Percentiles rank a stretch among this genome's conserved stretches.
phyloP scores from a whole-genome alignment of 1,140 invertebrate species.

The Hyles vespertilio region DNA sequence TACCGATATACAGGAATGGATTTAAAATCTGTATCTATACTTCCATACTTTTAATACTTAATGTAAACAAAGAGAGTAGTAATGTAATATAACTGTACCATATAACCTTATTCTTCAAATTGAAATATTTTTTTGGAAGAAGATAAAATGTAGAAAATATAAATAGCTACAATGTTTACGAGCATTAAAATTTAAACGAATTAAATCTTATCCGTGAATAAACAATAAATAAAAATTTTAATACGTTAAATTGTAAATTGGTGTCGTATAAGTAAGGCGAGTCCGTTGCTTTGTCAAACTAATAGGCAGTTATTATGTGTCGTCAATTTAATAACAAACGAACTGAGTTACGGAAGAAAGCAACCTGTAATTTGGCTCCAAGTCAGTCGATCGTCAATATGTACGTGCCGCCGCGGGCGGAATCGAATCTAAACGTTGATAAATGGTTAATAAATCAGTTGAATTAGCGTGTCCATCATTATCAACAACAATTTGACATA shows the following conservation, averaged over 20 bases:
- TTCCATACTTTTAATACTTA: too few relatives aligned
- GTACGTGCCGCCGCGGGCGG: constrained; percentile 31
- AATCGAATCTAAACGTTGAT: constrained; percentile 32
- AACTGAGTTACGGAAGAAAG: constrained; percentile 43
- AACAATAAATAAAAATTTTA: too few relatives aligned
- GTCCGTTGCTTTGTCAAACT: constrained; percentile 34
- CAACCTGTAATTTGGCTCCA: constrained; percentile 56
- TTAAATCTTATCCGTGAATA: too few relatives aligned
- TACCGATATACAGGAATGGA: constrained; percentile 23
- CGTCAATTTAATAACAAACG: constrained; percentile 49
- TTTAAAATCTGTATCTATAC: constrained; percentile 2
- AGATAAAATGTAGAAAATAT: too few relatives aligned
- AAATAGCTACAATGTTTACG: too few relatives aligned
- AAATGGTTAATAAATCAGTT: constrained; percentile 35
- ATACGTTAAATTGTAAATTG: constrained; percentile 19
- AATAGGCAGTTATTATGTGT: constrained; percentile 56
- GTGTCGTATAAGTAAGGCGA: constrained; percentile 32
- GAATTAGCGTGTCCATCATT: constrained; percentile 12
- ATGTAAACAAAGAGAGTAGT: constrained; percentile 9
- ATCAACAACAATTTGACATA: constrained; percentile 7
- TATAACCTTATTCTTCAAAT: too few relatives aligned
- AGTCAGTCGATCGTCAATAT: constrained; percentile 43
- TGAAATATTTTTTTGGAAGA: too few relatives aligned
- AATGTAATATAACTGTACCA: not conserved
- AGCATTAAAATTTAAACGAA: too few relatives aligned